These are phyloP conservation scores for Nothura maculosa DNA, from an alignment of 2,797 vertebrate species.

Conservation along the genomic window DNA sequence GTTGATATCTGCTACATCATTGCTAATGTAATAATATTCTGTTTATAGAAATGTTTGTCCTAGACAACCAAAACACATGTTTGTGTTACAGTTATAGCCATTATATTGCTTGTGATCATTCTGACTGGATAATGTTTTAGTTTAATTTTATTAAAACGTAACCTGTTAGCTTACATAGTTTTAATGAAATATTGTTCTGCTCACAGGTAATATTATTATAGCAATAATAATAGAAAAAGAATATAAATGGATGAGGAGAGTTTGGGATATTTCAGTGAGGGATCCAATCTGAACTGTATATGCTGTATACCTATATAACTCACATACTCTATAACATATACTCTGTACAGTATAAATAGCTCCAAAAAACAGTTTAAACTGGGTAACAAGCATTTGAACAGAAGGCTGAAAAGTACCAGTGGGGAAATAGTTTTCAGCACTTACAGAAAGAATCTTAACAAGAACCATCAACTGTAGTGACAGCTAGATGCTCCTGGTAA, in stretches of 20 bases:
- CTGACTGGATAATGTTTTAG: neutral
- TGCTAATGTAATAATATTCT: conserved; percentile 19
- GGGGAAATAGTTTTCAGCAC: neutral
- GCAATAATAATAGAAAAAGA: neutral
- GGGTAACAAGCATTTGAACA: neutral
- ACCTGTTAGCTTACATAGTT: neutral
- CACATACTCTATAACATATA: neutral
- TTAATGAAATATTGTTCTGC: neutral
- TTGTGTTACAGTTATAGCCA: neutral
- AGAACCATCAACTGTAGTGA: neutral
- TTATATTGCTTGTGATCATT: neutral
- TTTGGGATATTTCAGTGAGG: neutral
- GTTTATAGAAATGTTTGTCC: conserved; percentile 25
- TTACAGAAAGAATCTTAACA: neutral
- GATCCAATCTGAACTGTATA: neutral
- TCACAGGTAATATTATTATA: accelerated
- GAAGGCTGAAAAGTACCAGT: neutral
- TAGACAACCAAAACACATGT: neutral
- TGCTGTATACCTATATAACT: neutral
- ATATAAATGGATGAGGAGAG: neutral
- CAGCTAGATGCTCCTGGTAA: neutral
- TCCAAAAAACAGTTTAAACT: neutral
- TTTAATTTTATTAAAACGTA: neutral
- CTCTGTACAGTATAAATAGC: neutral
- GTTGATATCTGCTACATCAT: neutral